Base-by-base conservation (phyloP, 2,113 vertebrate genomes). In the Synchiropus splendidus region DNA sequence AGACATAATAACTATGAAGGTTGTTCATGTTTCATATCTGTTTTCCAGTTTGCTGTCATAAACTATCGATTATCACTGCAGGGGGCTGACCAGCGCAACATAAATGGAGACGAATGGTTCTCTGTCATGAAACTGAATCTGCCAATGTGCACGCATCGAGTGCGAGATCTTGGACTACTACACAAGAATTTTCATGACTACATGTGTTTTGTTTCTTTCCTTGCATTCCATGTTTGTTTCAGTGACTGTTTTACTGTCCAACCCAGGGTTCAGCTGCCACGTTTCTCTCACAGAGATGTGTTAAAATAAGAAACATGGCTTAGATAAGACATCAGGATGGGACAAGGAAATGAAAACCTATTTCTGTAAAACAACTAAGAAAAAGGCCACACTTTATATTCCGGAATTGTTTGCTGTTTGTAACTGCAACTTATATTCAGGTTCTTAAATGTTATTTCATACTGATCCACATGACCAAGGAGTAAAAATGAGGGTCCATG, bases 141-240 rank as follows among this genome's bases (percentile, higher is more conserved):
- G 63, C 69, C 75, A 68, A 59, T 64, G 58, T 39, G 16, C 15
- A 18, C 3, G 14, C 66, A 74, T 59, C 61, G 57, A 66, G 75
- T 61, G 56, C 60, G 77, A 76, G 70, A 76, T 70, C 61, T 78
- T 82, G 79, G 75, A 77, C 64, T 77, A 67, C 72, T 64, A 54
- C 67, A 68, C 74, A 78, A 79, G 74, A 73, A 84, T 85, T 82
- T 83, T 78, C 77, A 81, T 61, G 75, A 65, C 67, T 52, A 55
- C 64, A 74, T 54, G 39, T 27, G 21, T 4, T 5, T 27, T 27
- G 21, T 49, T 77, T 72, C 65, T 59, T 48, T 44, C 40, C 32
- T 34, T 51, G 35, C 39, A 56, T 61, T 70, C 56, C 53, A 31
- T 70, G 60, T 39, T 39, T 18, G 16, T 47, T 56, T 64, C 59